A percentile compares a stretch with the other conserved stretches of the same genome.
phyloP scores from a whole-genome alignment of 2,888 invertebrate species.

The Orchesella flavescens region DNA sequence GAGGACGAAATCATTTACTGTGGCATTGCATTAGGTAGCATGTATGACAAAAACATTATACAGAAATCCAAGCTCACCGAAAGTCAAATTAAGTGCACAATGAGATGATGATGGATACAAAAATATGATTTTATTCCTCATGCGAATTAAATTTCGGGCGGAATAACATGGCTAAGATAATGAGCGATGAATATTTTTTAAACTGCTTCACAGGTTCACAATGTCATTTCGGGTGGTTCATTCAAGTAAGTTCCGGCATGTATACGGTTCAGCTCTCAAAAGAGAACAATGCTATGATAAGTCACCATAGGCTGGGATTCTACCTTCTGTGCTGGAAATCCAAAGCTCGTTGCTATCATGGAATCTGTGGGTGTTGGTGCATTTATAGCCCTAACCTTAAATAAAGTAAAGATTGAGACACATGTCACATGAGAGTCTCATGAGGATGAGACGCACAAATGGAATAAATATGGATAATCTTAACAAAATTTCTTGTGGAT shows the following conservation, averaged over 20 bases:
- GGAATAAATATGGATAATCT: neutral
- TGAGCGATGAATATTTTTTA: neutral
- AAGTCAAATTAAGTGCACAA: too few relatives aligned
- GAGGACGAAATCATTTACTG: too few relatives aligned
- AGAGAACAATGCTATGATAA: conserved; percentile 98
- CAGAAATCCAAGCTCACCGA: too few relatives aligned
- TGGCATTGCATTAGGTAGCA: too few relatives aligned
- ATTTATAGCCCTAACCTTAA: conserved; percentile 94
- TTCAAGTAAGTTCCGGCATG: conserved; percentile 98
- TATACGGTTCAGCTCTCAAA: conserved; percentile 92
- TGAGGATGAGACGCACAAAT: neutral
- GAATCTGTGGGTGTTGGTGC: conserved; percentile 97
- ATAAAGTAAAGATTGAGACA: conserved; percentile 80
- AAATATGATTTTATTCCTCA: too few relatives aligned
- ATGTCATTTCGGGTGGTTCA: conserved; percentile 98
- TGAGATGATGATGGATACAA: too few relatives aligned
- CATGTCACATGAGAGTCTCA: too few relatives aligned
- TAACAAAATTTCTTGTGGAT: conserved; percentile 22
- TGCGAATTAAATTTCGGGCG: too few relatives aligned
- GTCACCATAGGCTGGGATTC: conserved; percentile 99
- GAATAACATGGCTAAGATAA: too few relatives aligned
- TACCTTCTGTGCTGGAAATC: conserved; percentile 98
- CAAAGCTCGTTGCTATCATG: conserved; percentile 96
- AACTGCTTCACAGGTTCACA: conserved; percentile 40
- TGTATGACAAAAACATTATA: too few relatives aligned